phyloP scores from a whole-genome alignment of 2,888 invertebrate species.

The Agrotis clavis region DNA sequence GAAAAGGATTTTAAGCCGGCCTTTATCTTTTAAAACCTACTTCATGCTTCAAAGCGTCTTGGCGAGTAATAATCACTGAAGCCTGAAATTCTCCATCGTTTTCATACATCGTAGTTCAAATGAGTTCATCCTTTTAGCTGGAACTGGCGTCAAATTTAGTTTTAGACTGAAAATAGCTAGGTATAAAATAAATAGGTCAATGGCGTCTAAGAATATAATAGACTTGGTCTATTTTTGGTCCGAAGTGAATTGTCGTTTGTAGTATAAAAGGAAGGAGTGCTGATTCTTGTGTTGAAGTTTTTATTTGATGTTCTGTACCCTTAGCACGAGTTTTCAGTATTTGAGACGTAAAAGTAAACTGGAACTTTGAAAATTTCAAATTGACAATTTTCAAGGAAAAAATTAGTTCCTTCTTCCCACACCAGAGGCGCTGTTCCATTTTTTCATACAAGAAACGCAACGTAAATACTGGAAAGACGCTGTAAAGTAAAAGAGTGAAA shows the following conservation, averaged over 20 bases:
- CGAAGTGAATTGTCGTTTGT: not conserved
- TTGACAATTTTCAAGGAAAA: too few species aligned
- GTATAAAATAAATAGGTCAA: not conserved
- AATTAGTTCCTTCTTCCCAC: too few species aligned
- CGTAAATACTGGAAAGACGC: too few species aligned
- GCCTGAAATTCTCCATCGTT: slow-evolving; percentile 41
- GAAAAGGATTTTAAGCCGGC: slow-evolving; percentile 24
- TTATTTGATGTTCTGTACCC: too few species aligned
- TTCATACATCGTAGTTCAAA: slow-evolving; percentile 36
- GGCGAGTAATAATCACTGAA: slow-evolving; percentile 33
- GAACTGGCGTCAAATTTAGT: slow-evolving; percentile 33
- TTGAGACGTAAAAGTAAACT: too few species aligned
- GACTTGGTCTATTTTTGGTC: not conserved
- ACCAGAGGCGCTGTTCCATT: too few species aligned
- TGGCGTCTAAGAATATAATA: not conserved
- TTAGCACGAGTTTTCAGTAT: too few species aligned
- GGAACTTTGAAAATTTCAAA: too few species aligned
- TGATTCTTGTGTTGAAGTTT: too few species aligned
- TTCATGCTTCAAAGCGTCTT: slow-evolving; percentile 29
- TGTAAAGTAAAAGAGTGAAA: too few species aligned
- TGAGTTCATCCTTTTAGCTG: slow-evolving; percentile 20
- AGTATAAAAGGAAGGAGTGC: not conserved
- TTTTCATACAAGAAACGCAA: too few species aligned
- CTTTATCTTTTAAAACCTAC: slow-evolving; percentile 30
- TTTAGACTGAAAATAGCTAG: slow-evolving; percentile 1